Base-by-base conservation (phyloP, 2,113 vertebrate genomes). In the Bos taurus region DNA sequence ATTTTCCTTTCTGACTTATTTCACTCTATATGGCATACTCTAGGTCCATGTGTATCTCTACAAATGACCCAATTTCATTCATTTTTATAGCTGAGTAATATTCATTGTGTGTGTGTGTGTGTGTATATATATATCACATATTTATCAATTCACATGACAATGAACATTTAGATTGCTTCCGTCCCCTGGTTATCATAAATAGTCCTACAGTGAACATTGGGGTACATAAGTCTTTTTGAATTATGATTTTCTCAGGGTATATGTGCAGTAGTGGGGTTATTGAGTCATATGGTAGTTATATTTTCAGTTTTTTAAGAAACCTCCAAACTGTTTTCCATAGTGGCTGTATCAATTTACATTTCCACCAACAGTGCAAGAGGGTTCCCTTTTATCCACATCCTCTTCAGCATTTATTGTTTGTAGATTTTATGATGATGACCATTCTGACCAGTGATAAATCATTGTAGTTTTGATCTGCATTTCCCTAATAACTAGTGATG, bases 61-160 rank as follows among this genome's bases (percentile, higher is more conserved):
- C 40, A 77, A 15, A 77, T 77, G 40, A 43, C 40, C 40, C 40
- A 43, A 17, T 43, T 77, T 43, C 40, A 77, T 77, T 26, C 71
- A 36, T 43, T 43, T 77, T 77, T 14, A 77, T 43, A 77, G 40
- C 71, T 77, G 40, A 43, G 23, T 77, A 77, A 77, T 77, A 43
- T 26, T 25, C 71, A 40, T 40, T 74, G 21, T 77, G 11, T 77
- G 71, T 74, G n/a, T 71, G 19, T 74, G 59, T 60, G 26, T 62
- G 6, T 33, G 1, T 62, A 0, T 60, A 0, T 36, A 9, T 71
- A 2, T 25, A 7, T 25, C 17, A 74, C n/a, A 71, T 71, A 71
- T 23, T 74, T 40, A 74, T 71, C n/a, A 74, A 23, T 74, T 74
- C 19, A 23, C 10, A 0, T 74, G 67, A 40, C 67, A 40, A 0